Base-by-base conservation (phyloP, 2,113 vertebrate species). In the Pelusios castaneus region DNA sequence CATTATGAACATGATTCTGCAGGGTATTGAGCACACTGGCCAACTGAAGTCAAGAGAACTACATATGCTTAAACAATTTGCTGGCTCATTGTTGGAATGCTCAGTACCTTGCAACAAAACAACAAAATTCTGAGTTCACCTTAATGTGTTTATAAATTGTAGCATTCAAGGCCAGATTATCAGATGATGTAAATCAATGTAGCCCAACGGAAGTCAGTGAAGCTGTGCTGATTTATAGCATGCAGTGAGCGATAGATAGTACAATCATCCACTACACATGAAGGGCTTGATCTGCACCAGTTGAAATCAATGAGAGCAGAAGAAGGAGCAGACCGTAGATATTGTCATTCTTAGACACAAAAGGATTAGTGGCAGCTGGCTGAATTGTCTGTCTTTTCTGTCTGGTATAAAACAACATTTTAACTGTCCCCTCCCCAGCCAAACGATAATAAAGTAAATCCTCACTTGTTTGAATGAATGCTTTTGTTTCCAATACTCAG, bases 391-490 rank as follows among this genome's bases (percentile, higher is more conserved):
- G 80, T 56, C 17, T n/a, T 49, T 52, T 4, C 83, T n/a, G 10
- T 3, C 13, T 82, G 55, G 41, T 47, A 1, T 78, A 60, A 52
- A 87, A 52, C 60, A 47, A 67, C 5, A 6, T 93, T 85, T 89
- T 54, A 43, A 55, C 58, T 27, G 25, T 82, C 78, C 80, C n/a
- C 80, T 91, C 75, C 49, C 31, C n/a, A 11, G 4, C n/a, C n/a
- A 41, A 38, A 79, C 67, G 38, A 86, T 41, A 41, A 75, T 75
- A 41, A 70, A 38, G 43, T 67, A 75, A 14, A 25, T 38, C 45
- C 87, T 91, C 21, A 19, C 21, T 91, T 94, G 92, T 90, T 89
- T 49, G 84, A 80, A 70, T 55, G 80, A 85, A 56, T 79, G 76
- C 43, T 91, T 87, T 5, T 93, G 88, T 75, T 38, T 87, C n/a